A percentile compares a stretch with the other conserved stretches of the same genome.
Conservation (phyloP, 2,797 vertebrate species). For the Helarctos malayanus region DNA sequence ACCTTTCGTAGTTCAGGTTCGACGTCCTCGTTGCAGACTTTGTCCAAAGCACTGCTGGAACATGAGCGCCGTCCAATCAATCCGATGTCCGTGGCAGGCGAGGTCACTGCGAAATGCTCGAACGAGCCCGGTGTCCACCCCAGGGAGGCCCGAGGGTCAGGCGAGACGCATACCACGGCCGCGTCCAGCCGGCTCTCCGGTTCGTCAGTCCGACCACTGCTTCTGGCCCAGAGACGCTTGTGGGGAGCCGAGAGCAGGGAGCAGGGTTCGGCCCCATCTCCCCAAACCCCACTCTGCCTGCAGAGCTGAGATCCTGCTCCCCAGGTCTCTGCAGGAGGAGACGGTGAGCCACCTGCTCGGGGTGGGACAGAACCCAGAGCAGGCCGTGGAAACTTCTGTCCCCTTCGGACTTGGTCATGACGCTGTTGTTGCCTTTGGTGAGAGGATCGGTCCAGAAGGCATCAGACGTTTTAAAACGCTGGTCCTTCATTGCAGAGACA, state of each 20-base stretch:
- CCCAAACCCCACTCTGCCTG: background rate
- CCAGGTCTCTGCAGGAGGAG: fast-evolving
- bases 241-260: too few relatives aligned
- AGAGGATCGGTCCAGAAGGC: fast-evolving
- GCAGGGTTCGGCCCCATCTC: background rate
- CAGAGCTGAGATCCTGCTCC: fast-evolving
- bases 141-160: too few relatives aligned
- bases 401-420: fast-evolving
- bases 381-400: fast-evolving
- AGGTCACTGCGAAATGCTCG: fast-evolving
- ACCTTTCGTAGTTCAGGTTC: fast-evolving
- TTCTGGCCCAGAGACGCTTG: fast-evolving
- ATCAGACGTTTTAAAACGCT: background rate
- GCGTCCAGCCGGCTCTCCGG: fast-evolving
- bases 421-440: background rate
- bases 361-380: background rate
- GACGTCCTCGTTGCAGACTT: fast-evolving
- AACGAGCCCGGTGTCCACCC: fast-evolving
- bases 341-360: fast-evolving
- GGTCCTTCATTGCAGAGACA: too few relatives aligned
- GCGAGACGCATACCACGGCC: fast-evolving
- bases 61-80: fast-evolving
- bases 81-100: fast-evolving
- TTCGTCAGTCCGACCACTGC: fast-evolving
- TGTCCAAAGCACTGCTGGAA: fast-evolving